Evolutionary conservation across 92 coral and sea anemone genomes (phyloP), one percentile per base, ranked within the genome.

Genomic region (Epizoanthus rinbou): DNA sequence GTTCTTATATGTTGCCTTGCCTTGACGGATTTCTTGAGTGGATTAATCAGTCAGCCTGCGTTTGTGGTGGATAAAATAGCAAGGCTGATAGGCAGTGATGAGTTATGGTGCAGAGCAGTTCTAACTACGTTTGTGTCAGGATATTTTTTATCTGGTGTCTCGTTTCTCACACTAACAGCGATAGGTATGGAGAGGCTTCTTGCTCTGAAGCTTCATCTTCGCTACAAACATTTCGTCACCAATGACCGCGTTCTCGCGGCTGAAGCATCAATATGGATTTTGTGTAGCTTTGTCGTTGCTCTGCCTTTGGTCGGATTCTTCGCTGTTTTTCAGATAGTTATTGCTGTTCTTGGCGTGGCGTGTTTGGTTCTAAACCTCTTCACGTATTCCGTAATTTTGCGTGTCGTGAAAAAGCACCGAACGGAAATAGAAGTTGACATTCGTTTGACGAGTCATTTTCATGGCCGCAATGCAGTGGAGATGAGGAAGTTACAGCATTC

Each of bases 121-220:
- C 64, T 62, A 41, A 78, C 72, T 22, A 78, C 82, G 31, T 78
- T 78, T 19, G 82, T 78, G 82, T 78, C 82, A 21, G 82, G 82
- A 8, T 78, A 78, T 11, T 11, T 60, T 60, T 62, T 47, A 25
- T 78, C 71, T 14, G 82, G 72, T 23, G 82, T 78, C 57, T 78
- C 82, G 43, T 78, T 78, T 63, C 41, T 78, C 22, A 78, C 82
- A 14, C 82, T 78, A 11, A 39, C 82, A 78, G 71, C 71, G 16
- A 63, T 78, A 21, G 62, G 82, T 45, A 43, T 69, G n/a, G 82
- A 78, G 57, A 78, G 72, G 60, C 58, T 78, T 60, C 58, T 78
- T 6, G 70, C 82, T 17, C 59, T 78, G 0, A 60, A 78, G 35
- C 82, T 78, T 23, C 82, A 78, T 16, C 82, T 78, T 21, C 82